Base-by-base conservation (phyloP, 2,113 vertebrate species). In the Anolis carolinensis region DNA sequence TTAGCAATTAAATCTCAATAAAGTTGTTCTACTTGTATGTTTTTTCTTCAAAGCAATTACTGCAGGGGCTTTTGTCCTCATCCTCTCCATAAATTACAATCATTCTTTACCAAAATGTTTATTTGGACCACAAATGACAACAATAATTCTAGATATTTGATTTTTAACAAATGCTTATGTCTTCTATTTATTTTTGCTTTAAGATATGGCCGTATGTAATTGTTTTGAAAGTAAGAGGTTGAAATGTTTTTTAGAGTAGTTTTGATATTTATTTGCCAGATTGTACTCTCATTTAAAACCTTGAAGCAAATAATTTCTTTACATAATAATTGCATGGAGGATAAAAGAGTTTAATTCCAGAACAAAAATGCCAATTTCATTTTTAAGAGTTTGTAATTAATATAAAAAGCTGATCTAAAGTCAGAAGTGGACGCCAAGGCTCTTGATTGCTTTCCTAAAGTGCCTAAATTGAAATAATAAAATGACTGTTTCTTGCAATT, bases 121-220 rank as follows among this genome's bases (percentile, higher is more conserved):
- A 75, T 82, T 87, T 92, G 55, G 77, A 1, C 10, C 32, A 62
- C 48, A 74, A 39, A 90, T 80, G 21, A 34, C 74, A 21, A 44
- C 34, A 83, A 11, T 21, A 74, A 34, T 76, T 18, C 4, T 30
- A 44, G 20, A 55, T 79, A 63, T 86, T 86, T 63, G 63, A 7
- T n/a, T 77, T 23, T 75, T 87, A 65, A 14, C 21, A 86, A 90
- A 88, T 89, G 88, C 90, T 71, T 85, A 25, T 16, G 20, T 74
- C 70, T 25, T 82, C 72, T 18, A 87, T 80, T 87, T 79, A 81
- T 63, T 93, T 90, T 92, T 89, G 23, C 73, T 88, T 86, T 85
- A 76, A 87, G 71, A 79, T 82, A 76, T 27, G 6, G 36, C n/a
- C 44, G 82, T 52, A 80, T 55, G 0, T 67, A 88, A 65, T 59